phyloP scores from a whole-genome alignment of 2,797 vertebrate species.

The Chaunax sp. region DNA sequence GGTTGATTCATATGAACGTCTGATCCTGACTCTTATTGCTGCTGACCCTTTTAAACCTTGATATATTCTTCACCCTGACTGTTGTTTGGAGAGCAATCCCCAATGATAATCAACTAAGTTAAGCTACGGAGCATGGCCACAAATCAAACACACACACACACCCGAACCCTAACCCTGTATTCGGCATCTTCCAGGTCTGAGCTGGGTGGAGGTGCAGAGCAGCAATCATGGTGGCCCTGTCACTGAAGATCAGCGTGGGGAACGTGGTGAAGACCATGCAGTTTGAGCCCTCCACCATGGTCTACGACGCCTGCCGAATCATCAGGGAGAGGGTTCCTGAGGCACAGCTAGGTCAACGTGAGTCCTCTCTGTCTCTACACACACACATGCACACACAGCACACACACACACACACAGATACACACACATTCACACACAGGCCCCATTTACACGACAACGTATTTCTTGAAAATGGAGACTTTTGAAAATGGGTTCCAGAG shows the following conservation, averaged over 20 bases:
- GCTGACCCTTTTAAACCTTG: no score
- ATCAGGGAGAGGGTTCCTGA: slow-evolving; percentile 96
- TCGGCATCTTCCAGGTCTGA: slow-evolving; percentile 58
- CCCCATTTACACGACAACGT: no score
- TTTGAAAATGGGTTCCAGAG: no score
- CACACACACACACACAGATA: not conserved
- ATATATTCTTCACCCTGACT: no score
- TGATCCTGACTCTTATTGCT: no score
- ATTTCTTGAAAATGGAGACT: no score
- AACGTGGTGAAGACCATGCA: slow-evolving; percentile 99
- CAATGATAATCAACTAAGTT: no score
- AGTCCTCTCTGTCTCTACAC: slow-evolving; percentile 72
- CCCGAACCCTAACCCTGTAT: no score
- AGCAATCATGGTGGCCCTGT: slow-evolving; percentile 96
- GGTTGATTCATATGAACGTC: no score
- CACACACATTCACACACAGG: not conserved
- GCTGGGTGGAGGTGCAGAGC: slow-evolving; percentile 67
- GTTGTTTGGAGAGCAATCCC: no score
- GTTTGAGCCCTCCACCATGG: slow-evolving; percentile 98
- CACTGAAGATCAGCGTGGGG: slow-evolving; percentile 96
- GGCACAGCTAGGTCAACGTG: slow-evolving; percentile 93
- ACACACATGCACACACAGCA: slow-evolving; percentile 3
- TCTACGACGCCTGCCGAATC: slow-evolving; percentile 95
- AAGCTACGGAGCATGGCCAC: no score
- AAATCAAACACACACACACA: no score